Percentiles rank a stretch among this genome's conserved stretches.
Evolutionary conservation across 2,888 invertebrate genomes (phyloP).

Genomic region (Nemurella pictetii): DNA sequence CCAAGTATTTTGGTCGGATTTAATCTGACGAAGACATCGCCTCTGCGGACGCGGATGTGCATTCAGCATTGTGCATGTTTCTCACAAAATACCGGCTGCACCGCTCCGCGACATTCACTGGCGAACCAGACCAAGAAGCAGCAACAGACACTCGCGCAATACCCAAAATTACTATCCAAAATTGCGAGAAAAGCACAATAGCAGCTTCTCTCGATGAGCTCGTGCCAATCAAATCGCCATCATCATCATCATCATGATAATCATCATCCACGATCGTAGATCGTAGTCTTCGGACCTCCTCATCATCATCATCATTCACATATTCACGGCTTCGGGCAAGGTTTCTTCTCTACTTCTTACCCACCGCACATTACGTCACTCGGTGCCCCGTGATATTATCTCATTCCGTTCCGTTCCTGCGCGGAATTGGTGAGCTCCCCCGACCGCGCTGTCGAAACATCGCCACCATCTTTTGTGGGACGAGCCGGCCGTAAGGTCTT

Average conservation of each 20-base stretch:
- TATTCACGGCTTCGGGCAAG: neutral
- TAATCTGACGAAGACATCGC: neutral
- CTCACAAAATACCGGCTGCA: neutral
- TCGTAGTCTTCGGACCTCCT: neutral
- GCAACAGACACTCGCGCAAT: neutral
- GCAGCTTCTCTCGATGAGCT: neutral
- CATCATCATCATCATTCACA: neutral
- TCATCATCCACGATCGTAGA: neutral
- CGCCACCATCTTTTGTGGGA: neutral
- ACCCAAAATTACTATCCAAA: neutral
- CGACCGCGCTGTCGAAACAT: neutral
- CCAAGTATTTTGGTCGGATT: neutral
- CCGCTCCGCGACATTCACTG: neutral
- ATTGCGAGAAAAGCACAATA: neutral
- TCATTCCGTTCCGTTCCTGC: neutral
- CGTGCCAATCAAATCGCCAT: neutral
- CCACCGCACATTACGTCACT: neutral
- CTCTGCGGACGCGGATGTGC: neutral
- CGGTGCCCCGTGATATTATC: neutral
- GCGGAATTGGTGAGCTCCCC: neutral
- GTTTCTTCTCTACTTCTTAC: neutral
- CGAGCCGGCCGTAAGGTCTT: neutral
- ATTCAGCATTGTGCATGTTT: neutral
- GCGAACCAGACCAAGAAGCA: neutral
- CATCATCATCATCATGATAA: neutral